A percentile compares a stretch with the other conserved stretches of the same genome.
These are phyloP conservation scores for Megalurothrips usitatus DNA, from an alignment of 2,888 invertebrate genomes.

Conservation along the genomic window DNA sequence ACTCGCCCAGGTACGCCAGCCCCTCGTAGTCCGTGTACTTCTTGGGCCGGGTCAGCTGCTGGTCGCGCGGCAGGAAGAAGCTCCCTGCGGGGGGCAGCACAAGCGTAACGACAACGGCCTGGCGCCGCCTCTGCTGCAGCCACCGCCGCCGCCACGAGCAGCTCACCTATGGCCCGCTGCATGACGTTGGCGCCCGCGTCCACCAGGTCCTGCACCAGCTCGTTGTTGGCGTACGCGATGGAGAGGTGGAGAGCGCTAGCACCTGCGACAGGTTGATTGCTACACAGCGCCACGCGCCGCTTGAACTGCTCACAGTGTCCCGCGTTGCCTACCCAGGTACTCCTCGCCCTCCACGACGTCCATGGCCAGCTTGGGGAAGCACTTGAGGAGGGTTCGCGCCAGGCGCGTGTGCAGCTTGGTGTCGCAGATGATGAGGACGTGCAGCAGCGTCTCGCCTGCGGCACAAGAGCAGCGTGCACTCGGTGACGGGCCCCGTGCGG, in stretches of 20 bases:
- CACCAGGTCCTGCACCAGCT: conserved; percentile 86
- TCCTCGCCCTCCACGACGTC: conserved; percentile 98
- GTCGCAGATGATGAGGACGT: conserved; percentile 92
- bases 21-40: conserved; percentile 92
- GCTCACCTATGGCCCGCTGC: conserved; percentile 81
- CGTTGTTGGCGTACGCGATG: conserved; percentile 94
- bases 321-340: conserved; percentile 79
- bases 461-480: not conserved
- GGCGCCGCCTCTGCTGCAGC: too few relatives aligned
- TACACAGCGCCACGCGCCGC: too few relatives aligned
- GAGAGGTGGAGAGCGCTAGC: conserved; percentile 93
- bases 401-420: conserved; percentile 70
- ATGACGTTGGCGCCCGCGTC: conserved; percentile 88
- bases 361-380: conserved; percentile 83
- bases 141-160: not conserved
- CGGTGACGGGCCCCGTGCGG: too few relatives aligned
- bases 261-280: too few relatives aligned
- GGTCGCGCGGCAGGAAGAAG: conserved; percentile 93
- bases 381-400: conserved; percentile 82
- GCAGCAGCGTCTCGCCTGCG: conserved; percentile 73
- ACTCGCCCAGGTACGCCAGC: conserved; percentile 94
- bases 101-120: not conserved
- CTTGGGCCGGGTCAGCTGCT: conserved; percentile 72
- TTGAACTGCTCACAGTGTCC: too few relatives aligned
- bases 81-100: conserved; percentile 54